These are phyloP conservation scores for Parasteatoda lunata DNA, from an alignment of 2,888 invertebrate species.

Conservation along the genomic window DNA sequence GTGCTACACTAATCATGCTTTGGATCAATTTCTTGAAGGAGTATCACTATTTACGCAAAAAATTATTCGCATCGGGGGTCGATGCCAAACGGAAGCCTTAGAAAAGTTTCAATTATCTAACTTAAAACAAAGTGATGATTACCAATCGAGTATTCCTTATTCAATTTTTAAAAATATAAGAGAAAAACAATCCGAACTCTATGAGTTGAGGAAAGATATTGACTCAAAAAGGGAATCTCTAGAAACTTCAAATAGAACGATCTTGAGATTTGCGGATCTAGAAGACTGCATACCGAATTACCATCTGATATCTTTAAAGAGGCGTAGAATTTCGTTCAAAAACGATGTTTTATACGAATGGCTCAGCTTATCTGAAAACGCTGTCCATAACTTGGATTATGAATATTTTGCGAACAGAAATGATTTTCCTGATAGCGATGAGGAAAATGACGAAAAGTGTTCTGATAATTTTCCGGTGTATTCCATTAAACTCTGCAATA, in stretches of 20 bases:
- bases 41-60: constrained; percentile 78
- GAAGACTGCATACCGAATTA: background rate
- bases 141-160: background rate
- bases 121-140: background rate
- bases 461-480: too few species aligned
- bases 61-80: constrained; percentile 82
- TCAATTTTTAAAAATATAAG: background rate
- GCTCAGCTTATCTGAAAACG: too few species aligned
- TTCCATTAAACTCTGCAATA: too few species aligned
- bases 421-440: too few species aligned
- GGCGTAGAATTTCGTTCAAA: too few species aligned
- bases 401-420: too few species aligned
- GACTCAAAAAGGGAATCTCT: background rate
- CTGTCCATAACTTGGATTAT: too few species aligned
- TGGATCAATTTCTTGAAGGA: constrained; percentile 89
- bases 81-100: constrained; percentile 79
- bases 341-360: constrained; percentile 9
- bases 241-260: background rate
- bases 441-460: too few species aligned
- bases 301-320: constrained; percentile 23
- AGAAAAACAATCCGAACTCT: background rate
- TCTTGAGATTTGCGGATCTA: constrained; percentile 12
- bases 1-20: constrained; percentile 89
- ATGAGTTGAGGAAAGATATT: background rate
- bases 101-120: constrained; percentile 70